Percentiles rank a stretch among this genome's conserved stretches.
Evolutionary conservation across 2,797 vertebrate species (phyloP).

Genomic region (Smutsia gigantea): DNA sequence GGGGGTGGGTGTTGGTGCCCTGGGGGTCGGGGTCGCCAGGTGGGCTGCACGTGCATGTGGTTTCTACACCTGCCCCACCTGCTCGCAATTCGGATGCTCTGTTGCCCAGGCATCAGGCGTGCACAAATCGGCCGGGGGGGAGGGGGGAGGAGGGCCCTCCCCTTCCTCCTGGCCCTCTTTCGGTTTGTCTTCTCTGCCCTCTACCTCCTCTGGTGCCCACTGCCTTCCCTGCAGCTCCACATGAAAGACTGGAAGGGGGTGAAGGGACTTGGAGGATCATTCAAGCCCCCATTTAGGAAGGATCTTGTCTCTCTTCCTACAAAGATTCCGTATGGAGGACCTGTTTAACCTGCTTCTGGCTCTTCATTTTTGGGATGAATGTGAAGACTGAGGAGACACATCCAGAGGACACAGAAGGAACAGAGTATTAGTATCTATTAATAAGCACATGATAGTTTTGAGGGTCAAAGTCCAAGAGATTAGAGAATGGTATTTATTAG

Average conservation of each 20-base stretch:
- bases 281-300: constrained; percentile 13
- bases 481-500: constrained; percentile 19
- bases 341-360: not conserved
- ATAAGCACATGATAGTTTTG: not conserved
- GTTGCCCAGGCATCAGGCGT: not conserved
- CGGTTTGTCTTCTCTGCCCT: not conserved
- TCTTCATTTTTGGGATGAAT: constrained; percentile 11
- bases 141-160: not conserved
- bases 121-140: not conserved
- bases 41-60: constrained; percentile 7
- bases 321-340: not conserved
- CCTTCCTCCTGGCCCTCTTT: not conserved
- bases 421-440: not conserved
- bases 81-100: not conserved
- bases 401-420: not conserved
- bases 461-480: constrained; percentile 31
- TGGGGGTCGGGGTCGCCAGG: not conserved
- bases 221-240: not conserved
- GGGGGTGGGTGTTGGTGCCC: not conserved
- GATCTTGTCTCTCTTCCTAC: not conserved
- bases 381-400: not conserved
- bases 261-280: not conserved
- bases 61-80: not conserved
- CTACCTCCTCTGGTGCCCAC: not conserved
- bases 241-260: not conserved